Evolutionary conservation across 1,140 invertebrate species (phyloP).

Genomic region (Cepaea nemoralis): DNA sequence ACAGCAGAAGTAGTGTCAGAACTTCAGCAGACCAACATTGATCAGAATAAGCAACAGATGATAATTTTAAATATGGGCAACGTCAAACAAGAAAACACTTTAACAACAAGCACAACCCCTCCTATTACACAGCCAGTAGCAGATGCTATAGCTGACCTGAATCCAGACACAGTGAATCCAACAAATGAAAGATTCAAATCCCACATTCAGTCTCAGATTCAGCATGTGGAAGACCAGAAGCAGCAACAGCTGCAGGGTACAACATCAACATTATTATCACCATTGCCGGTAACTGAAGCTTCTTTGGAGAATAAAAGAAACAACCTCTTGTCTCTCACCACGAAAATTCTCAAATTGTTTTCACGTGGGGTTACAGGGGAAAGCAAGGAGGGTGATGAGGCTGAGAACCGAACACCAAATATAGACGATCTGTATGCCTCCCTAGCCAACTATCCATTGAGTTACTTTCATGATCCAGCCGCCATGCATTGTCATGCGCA

Average conservation of each 20-base stretch:
- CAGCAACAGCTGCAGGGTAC: slow-evolving; percentile 14
- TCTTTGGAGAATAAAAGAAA: slow-evolving; percentile 7
- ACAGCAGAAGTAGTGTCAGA: background rate
- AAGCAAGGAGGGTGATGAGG: slow-evolving; percentile 61
- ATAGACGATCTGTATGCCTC: slow-evolving; percentile 77
- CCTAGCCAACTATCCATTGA: slow-evolving; percentile 73
- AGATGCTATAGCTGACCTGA: background rate
- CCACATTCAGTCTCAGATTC: slow-evolving; percentile 8
- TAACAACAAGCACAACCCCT: background rate
- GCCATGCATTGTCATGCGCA: slow-evolving; percentile 79
- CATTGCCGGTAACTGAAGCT: background rate
- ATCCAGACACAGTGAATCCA: background rate
- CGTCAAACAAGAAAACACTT: background rate
- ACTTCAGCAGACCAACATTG: background rate
- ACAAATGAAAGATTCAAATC: slow-evolving; percentile 24
- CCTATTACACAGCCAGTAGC: background rate
- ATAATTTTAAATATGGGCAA: background rate
- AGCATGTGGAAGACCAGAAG: background rate
- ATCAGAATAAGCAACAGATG: background rate
- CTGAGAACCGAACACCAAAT: slow-evolving; percentile 71
- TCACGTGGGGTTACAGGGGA: slow-evolving; percentile 32
- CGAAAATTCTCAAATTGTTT: slow-evolving; percentile 41
- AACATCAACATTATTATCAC: background rate
- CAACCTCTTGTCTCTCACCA: slow-evolving; percentile 37
- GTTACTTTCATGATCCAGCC: slow-evolving; percentile 75